phyloP scores from a whole-genome alignment of 1,140 invertebrate species.

The Zaprionus gabonicus region DNA sequence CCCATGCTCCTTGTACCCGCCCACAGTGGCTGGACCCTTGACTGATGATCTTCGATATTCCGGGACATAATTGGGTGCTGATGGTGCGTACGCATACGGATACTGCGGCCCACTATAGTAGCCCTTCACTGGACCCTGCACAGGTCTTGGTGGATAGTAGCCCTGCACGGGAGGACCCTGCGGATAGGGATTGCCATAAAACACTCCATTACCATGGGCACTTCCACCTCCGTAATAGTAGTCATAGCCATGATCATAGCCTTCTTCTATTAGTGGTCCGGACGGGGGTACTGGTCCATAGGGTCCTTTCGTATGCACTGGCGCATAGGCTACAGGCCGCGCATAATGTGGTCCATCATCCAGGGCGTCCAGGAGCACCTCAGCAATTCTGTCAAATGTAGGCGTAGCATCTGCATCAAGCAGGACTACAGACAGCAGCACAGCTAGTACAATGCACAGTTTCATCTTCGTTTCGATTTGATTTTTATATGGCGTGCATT shows the following conservation, averaged over 20 bases:
- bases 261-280: slow-evolving; percentile 58
- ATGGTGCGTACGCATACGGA: slow-evolving; percentile 22
- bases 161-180: slow-evolving; percentile 18
- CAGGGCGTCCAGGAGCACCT: slow-evolving; percentile 51
- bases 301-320: not conserved
- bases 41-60: slow-evolving; percentile 23
- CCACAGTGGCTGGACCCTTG: slow-evolving; percentile 6
- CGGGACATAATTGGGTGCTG: not conserved
- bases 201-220: slow-evolving; percentile 34
- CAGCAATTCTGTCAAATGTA: slow-evolving; percentile 68
- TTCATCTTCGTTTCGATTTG: slow-evolving; percentile 47
- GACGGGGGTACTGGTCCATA: slow-evolving; percentile 17
- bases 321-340: slow-evolving; percentile 6
- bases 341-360: slow-evolving; percentile 32
- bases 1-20: slow-evolving; percentile 61
- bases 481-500: slow-evolving; percentile 7
- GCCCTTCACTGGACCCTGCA: slow-evolving; percentile 21
- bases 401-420: slow-evolving; percentile 41
- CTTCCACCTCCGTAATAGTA: slow-evolving; percentile 68
- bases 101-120: slow-evolving; percentile 46
- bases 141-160: slow-evolving; percentile 39
- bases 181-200: slow-evolving; percentile 6
- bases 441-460: slow-evolving; percentile 10
- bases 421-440: slow-evolving; percentile 14
- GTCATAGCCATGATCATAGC: slow-evolving; percentile 66